phyloP scores from a whole-genome alignment of 2,888 invertebrate species.

The Ophraella communa region DNA sequence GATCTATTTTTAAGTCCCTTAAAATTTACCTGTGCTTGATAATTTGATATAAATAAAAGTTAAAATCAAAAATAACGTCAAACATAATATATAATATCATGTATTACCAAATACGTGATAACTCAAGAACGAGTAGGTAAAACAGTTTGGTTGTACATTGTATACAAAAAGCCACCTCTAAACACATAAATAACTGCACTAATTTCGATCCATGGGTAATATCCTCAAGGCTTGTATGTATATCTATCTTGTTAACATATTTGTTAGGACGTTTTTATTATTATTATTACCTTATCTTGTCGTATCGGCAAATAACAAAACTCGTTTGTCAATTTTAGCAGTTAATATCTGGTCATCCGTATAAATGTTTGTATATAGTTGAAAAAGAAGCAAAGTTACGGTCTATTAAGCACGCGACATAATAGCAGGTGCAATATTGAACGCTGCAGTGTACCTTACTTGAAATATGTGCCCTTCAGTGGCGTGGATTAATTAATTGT shows the following conservation, averaged over 20 bases:
- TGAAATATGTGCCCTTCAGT: constrained; percentile 14
- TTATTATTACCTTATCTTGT: constrained; percentile 14
- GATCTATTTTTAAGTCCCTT: too few relatives aligned
- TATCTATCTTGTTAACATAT: not conserved
- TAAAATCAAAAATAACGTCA: too few relatives aligned
- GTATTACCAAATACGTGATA: too few relatives aligned
- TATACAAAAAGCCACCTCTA: not conserved
- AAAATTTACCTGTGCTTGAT: too few relatives aligned
- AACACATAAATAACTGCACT: not conserved
- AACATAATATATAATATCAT: too few relatives aligned
- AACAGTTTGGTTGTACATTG: not conserved
- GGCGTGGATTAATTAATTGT: not conserved
- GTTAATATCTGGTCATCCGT: not conserved
- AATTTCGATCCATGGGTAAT: not conserved
- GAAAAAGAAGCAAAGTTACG: constrained; percentile 22
- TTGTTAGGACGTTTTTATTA: not conserved
- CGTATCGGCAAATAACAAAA: constrained; percentile 12
- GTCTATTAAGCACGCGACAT: constrained; percentile 30
- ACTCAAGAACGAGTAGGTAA: too few relatives aligned
- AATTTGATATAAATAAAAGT: too few relatives aligned
- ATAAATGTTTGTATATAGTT: constrained; percentile 11
- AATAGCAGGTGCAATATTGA: constrained; percentile 30
- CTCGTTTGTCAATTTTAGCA: constrained; percentile 18
- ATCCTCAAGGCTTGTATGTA: not conserved
- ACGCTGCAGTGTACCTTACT: constrained; percentile 3